Evolutionary conservation across 2,888 invertebrate species (phyloP), one percentile per base, ranked within the genome.

Genomic region (Morpho helenor): DNA sequence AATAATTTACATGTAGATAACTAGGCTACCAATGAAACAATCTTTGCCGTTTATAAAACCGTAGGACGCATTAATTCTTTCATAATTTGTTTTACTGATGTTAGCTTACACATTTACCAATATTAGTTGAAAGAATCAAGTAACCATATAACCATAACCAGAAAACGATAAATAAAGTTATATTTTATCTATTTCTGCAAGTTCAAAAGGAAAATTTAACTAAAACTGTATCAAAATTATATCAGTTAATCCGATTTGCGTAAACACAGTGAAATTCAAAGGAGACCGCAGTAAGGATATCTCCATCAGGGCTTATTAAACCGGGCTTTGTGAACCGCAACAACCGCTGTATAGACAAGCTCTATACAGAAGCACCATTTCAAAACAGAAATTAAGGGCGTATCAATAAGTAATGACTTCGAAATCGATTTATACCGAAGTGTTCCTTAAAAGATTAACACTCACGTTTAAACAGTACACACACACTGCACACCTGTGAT

Each of bases 241-340:
- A 50, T 23, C 8, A 50, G 41, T 22, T 50, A 22, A 50, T 50
- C 50, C 22, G 50, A 50, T 50, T 50, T 42, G 16, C 8, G 9
- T 23, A 42, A 50, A 50, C 9, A 50, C 31, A 42, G 50, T 50
- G 41, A 43, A 16, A 50, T 50, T 42, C 50, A 50, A 50, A 42
- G 50, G 50, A 9, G 42, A 50, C 41, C 50, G 40, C 47, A 10
- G 41, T 7, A 16, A 16, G 45, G 45, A 40, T 49, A 44, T 31
- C 42, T 40, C 49, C 50, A 50, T 50, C 42, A 43, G 44, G 16
- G 8, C 23, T n/a, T 56, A 50, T 45, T 56, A 22, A 50, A 31
- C 22, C 49, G 45, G 45, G 7, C 10, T 39, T 49, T 6, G 39
- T 43, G 41, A 31, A 7, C 45, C 49, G 56, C 56, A 40, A 31